These are phyloP conservation scores for Netelia fuscicornis DNA, from an alignment of 2,888 invertebrate species.

Conservation along the genomic window DNA sequence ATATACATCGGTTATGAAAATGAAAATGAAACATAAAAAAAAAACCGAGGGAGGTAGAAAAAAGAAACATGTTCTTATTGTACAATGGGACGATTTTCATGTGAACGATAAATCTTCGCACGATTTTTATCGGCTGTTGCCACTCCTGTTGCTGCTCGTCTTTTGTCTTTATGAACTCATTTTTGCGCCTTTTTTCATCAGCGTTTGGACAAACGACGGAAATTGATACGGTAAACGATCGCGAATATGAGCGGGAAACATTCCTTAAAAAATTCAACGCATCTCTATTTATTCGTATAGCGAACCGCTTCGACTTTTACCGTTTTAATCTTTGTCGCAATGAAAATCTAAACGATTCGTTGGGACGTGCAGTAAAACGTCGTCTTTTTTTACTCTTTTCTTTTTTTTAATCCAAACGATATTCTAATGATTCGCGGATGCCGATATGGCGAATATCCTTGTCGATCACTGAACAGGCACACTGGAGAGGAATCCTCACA, in stretches of 20 bases:
- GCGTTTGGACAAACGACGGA: conserved; percentile 25
- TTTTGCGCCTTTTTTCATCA: conserved; percentile 43
- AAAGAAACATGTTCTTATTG: conserved; percentile 47
- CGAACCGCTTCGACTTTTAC: too few species aligned
- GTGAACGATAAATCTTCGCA: conserved; percentile 15
- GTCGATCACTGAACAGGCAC: conserved; percentile 86
- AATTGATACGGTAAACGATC: conserved; percentile 27
- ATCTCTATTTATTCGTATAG: not conserved
- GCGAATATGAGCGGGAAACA: conserved; percentile 3
- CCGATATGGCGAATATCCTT: conserved; percentile 89
- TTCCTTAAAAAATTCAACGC: not conserved
- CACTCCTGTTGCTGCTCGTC: conserved; percentile 23
- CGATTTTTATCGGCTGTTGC: not conserved
- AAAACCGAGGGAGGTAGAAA: conserved; percentile 2
- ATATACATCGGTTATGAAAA: conserved; percentile 36
- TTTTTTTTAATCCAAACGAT: conserved; percentile 67
- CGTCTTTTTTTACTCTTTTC: conserved; percentile 13
- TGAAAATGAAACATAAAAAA: not conserved
- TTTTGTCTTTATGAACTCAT: conserved; percentile 36
- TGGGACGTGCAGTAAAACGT: conserved; percentile 25
- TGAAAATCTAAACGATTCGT: conserved; percentile 24
- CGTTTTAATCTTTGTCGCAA: not conserved
- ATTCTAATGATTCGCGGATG: conserved; percentile 79
- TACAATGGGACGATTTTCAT: conserved; percentile 32
- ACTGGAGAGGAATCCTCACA: conserved; percentile 96